Conservation (phyloP, 1,140 invertebrate species). For the Macrostomum lignano region DNA sequence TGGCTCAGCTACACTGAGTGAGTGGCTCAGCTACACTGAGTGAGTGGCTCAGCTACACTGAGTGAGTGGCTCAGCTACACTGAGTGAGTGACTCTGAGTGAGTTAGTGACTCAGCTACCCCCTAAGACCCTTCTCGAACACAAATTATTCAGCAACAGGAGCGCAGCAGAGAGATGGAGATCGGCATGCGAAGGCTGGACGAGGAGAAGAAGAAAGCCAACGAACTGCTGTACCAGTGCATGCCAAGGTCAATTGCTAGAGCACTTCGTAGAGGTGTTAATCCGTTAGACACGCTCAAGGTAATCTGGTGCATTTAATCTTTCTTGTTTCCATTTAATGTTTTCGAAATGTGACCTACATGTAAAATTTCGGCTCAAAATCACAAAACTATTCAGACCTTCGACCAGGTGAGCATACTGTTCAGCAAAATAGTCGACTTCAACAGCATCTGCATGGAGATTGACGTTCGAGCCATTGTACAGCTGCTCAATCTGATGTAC, state of each 20-base stretch:
- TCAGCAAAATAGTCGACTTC: slow-evolving; percentile 24
- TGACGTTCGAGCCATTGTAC: slow-evolving; percentile 21
- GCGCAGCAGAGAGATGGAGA: slow-evolving; percentile 76
- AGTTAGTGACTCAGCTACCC: too few species aligned
- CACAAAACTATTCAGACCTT: too few species aligned
- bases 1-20: too few species aligned
- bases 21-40: too few species aligned
- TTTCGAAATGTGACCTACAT: too few species aligned
- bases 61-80: too few species aligned
- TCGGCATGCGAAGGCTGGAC: slow-evolving; percentile 74
- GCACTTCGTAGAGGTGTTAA: slow-evolving; percentile 60
- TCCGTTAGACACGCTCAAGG: slow-evolving; percentile 74
- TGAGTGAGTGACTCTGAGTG: too few species aligned
- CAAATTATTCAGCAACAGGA: slow-evolving; percentile 51
- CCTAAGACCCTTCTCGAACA: too few species aligned
- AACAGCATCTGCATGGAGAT: slow-evolving; percentile 18
- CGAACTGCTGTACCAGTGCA: slow-evolving; percentile 44
- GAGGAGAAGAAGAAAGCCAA: slow-evolving; percentile 80
- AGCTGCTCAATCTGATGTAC: slow-evolving; percentile 22
- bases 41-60: too few species aligned
- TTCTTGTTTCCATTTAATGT: too few species aligned
- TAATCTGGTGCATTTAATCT: too few species aligned
- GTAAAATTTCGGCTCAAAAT: too few species aligned
- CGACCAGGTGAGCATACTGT: slow-evolving; percentile 20
- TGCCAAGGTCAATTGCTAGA: slow-evolving; percentile 69